Percentiles rank a stretch among this genome's conserved stretches.
Evolutionary conservation across 2,888 invertebrate genomes (phyloP).

Genomic region (Diploptera punctata): DNA sequence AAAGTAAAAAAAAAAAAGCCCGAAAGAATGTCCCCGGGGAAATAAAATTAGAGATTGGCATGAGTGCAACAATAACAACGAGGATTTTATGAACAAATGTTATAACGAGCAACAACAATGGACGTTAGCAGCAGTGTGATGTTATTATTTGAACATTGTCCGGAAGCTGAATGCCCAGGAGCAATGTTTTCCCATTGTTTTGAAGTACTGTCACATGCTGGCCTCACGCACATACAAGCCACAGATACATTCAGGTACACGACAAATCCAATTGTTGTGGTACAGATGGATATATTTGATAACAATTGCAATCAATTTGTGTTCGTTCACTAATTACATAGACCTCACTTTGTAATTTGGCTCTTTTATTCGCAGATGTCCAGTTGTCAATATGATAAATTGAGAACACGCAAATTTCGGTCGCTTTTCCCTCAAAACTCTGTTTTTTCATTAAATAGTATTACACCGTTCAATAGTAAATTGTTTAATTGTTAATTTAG

Average conservation of each 20-base stretch:
- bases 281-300: neutral
- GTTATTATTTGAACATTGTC: slow-evolving; percentile 14
- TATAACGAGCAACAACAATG: slow-evolving; percentile 2
- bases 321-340: neutral
- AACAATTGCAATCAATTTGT: neutral
- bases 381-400: neutral
- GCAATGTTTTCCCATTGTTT: neutral
- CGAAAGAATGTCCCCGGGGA: neutral
- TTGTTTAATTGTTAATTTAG: too few relatives aligned
- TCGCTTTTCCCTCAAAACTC: too few relatives aligned
- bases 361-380: neutral
- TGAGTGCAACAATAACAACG: slow-evolving; percentile 2
- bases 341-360: neutral
- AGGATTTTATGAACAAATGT: neutral
- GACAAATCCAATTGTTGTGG: neutral
- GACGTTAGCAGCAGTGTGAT: neutral
- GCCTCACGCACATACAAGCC: neutral
- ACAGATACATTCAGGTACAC: too few relatives aligned
- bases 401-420: neutral
- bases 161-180: neutral
- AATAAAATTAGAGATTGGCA: neutral
- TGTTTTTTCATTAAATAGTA: too few relatives aligned
- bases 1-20: neutral
- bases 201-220: neutral
- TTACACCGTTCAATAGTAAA: too few relatives aligned